These are phyloP conservation scores for Flabesymbios commensalis DNA, from an alignment of 2,888 invertebrate genomes.

Conservation along the genomic window DNA sequence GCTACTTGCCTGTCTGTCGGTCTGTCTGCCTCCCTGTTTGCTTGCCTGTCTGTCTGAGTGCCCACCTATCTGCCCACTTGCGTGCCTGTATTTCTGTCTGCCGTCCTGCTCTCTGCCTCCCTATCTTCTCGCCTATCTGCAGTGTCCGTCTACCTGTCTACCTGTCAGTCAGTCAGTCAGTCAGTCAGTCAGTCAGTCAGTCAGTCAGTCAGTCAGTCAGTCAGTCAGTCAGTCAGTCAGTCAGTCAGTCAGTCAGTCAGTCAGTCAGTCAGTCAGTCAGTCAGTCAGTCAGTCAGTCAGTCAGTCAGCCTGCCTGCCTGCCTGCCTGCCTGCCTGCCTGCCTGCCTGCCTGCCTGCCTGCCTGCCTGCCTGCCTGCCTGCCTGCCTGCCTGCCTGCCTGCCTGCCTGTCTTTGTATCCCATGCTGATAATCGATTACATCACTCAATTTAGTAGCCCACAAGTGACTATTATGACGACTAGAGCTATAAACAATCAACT, in stretches of 20 bases:
- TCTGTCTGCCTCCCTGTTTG: no score
- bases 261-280: constrained; percentile 33
- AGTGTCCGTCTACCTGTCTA: constrained; percentile 13
- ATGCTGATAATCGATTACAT: no score
- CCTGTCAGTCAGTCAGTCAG: constrained; percentile 25
- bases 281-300: constrained; percentile 32
- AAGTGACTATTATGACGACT: no score
- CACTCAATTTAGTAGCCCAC: no score
- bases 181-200: constrained; percentile 30
- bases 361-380: constrained; percentile 27
- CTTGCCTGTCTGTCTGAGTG: no score
- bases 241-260: constrained; percentile 33
- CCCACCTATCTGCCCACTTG: no score
- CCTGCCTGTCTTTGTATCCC: constrained; percentile 29
- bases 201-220: constrained; percentile 31
- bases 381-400: constrained; percentile 24
- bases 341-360: constrained; percentile 30
- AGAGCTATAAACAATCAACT: no score
- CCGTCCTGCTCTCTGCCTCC: no score
- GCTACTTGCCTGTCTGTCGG: no score
- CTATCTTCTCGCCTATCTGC: no score
- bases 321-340: constrained; percentile 30
- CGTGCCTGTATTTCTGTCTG: no score
- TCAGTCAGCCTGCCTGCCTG: no score
- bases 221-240: constrained; percentile 31